Percentiles rank a stretch among this genome's conserved stretches.
Evolutionary conservation across 2,797 vertebrate species (phyloP).

Genomic region (Pempheris klunzingeri): DNA sequence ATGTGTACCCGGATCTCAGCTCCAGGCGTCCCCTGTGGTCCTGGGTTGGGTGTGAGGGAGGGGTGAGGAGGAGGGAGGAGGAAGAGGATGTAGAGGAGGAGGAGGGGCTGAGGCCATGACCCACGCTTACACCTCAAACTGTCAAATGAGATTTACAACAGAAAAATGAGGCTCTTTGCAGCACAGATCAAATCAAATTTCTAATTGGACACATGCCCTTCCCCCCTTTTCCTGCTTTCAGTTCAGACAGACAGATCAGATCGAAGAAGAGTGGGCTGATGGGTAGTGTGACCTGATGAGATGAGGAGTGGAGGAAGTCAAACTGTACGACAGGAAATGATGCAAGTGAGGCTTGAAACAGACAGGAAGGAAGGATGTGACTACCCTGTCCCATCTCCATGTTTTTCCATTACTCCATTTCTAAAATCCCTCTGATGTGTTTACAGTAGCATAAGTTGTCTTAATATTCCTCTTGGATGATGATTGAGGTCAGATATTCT

Average conservation of each 20-base stretch:
- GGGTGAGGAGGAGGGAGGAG: slow-evolving; percentile 65
- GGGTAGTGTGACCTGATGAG: slow-evolving; percentile 54
- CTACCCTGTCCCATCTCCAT: slow-evolving; percentile 1
- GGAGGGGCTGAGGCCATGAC: slow-evolving; percentile 77
- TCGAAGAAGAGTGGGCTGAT: slow-evolving; percentile 29
- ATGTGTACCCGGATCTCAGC: slow-evolving; percentile 86
- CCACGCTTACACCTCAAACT: slow-evolving; percentile 92
- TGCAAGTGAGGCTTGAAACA: slow-evolving; percentile 36
- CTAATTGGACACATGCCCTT: slow-evolving; percentile 4
- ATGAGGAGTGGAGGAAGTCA: slow-evolving; percentile 45
- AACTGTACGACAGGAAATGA: slow-evolving; percentile 63
- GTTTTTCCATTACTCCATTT: slow-evolving; percentile 6
- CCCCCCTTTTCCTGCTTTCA: slow-evolving; percentile 10
- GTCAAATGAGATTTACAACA: slow-evolving; percentile 90
- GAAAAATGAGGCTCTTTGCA: slow-evolving; percentile 50
- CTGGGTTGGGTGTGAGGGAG: slow-evolving; percentile 79
- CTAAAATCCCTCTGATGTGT: slow-evolving; percentile 36
- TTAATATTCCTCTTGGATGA: slow-evolving; percentile 10
- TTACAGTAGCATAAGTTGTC: slow-evolving; percentile 29
- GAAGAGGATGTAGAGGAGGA: slow-evolving; percentile 60
- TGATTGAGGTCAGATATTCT: slow-evolving; percentile 37
- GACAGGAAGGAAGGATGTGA: slow-evolving; percentile 50
- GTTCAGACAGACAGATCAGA: slow-evolving; percentile 37
- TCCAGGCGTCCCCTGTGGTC: slow-evolving; percentile 87
- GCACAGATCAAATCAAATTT: slow-evolving; percentile 40